A percentile compares a stretch with the other conserved stretches of the same genome.
These are phyloP conservation scores for Elephas maximus DNA, from an alignment of 2,113 vertebrate genomes.

Conservation along the genomic window DNA sequence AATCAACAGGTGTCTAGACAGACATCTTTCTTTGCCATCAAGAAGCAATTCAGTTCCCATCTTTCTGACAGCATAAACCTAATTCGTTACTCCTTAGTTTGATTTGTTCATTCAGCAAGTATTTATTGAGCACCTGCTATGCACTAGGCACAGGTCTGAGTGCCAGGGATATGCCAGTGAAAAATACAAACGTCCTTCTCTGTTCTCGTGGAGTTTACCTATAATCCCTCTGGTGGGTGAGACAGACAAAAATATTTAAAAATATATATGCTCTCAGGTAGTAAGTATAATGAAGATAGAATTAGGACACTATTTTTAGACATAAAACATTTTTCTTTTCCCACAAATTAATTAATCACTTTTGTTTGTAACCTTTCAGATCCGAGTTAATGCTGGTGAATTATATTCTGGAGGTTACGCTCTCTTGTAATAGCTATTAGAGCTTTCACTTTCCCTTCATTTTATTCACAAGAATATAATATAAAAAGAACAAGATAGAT, in stretches of 20 bases:
- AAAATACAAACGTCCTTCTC: neutral
- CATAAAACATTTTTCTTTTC: slow-evolving; percentile 34
- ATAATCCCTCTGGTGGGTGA: neutral
- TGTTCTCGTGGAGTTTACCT: neutral
- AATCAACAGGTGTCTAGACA: neutral
- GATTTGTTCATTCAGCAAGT: slow-evolving; percentile 5
- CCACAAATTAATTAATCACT: slow-evolving; percentile 37
- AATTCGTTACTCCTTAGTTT: slow-evolving; percentile 6
- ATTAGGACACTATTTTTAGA: neutral
- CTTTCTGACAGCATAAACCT: neutral
- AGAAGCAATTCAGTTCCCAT: neutral
- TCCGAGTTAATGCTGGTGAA: neutral
- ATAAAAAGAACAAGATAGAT: slow-evolving; percentile 44
- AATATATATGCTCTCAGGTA: neutral
- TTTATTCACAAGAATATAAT: slow-evolving; percentile 8
- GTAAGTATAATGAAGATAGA: neutral
- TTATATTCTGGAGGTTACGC: neutral
- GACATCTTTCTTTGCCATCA: neutral
- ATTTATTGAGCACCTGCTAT: neutral
- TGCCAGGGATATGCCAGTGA: neutral
- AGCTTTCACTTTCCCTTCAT: neutral
- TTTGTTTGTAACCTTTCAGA: neutral
- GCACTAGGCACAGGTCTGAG: neutral
- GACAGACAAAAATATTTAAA: neutral
- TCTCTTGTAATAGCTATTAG: neutral